Percentiles rank a stretch among this genome's conserved stretches.
Conservation (phyloP, 2,113 vertebrate genomes). For the Caloenas nicobarica region DNA sequence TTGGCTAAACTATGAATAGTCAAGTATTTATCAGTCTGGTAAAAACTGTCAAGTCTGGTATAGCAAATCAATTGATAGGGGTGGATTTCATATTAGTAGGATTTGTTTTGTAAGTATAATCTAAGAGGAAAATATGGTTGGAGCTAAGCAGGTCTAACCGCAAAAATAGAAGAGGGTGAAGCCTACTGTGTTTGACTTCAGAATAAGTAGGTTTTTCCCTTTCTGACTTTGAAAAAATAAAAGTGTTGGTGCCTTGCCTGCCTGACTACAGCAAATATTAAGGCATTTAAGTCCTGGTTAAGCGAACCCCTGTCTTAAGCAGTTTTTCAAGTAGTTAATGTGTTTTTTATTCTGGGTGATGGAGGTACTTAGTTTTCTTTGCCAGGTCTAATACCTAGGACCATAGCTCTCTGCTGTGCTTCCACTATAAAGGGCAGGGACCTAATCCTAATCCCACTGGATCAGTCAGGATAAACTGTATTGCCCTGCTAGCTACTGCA, state of each 20-base stretch:
- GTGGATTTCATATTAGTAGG: background rate
- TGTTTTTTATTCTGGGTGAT: background rate
- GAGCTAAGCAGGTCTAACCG: background rate
- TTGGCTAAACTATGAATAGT: background rate
- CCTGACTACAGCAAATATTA: background rate
- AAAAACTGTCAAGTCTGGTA: background rate
- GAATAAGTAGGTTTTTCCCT: background rate
- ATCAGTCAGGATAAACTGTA: background rate
- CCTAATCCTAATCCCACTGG: background rate
- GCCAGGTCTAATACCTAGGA: background rate
- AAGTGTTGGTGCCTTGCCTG: background rate
- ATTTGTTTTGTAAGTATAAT: background rate
- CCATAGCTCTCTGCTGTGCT: background rate
- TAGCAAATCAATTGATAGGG: background rate
- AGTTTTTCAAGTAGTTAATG: background rate
- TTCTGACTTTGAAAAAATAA: background rate
- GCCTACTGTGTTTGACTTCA: rapidly evolving
- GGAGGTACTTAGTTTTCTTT: background rate
- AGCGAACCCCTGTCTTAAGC: rapidly evolving
- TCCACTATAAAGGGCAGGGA: background rate
- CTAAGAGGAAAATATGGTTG: background rate
- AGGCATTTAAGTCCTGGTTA: background rate
- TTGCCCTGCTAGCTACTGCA: background rate
- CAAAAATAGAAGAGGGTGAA: background rate
- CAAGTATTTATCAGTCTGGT: background rate